Conservation (phyloP, 2,888 invertebrate genomes). For the Lagria hirta region DNA sequence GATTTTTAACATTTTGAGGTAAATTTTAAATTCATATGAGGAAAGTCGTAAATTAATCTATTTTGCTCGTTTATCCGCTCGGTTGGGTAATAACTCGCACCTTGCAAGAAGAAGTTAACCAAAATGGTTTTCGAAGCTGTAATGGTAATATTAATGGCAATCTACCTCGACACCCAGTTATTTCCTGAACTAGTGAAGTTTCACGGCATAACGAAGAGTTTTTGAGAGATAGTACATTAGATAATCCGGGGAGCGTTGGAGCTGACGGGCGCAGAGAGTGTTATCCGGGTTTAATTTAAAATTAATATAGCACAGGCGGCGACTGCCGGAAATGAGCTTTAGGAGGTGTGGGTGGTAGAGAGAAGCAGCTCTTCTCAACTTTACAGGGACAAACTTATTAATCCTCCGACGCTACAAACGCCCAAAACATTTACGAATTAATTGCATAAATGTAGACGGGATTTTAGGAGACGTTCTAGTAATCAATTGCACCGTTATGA, state of each 20-base stretch:
- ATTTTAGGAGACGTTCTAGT: background rate
- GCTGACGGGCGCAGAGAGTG: slow-evolving; percentile 47
- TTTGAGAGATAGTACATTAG: slow-evolving; percentile 48
- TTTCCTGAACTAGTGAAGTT: slow-evolving; percentile 46
- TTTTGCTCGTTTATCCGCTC: no score
- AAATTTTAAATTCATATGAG: no score
- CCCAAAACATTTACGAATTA: slow-evolving; percentile 8
- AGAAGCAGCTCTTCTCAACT: slow-evolving; percentile 18
- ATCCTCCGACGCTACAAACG: slow-evolving; percentile 11
- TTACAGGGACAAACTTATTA: slow-evolving; percentile 27
- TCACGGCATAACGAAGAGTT: slow-evolving; percentile 38
- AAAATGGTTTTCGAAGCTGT: slow-evolving; percentile 44
- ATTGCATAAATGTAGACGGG: slow-evolving; percentile 3
- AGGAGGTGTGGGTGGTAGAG: slow-evolving; percentile 50
- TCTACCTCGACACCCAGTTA: slow-evolving; percentile 52
- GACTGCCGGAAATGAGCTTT: slow-evolving; percentile 69
- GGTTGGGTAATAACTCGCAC: no score
- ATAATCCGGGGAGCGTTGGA: slow-evolving; percentile 47
- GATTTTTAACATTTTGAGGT: no score
- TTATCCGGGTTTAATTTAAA: slow-evolving; percentile 69
- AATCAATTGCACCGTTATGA: background rate
- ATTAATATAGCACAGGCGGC: slow-evolving; percentile 71
- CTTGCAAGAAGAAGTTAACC: slow-evolving; percentile 7
- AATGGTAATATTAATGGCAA: slow-evolving; percentile 51
- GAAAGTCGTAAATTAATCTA: no score